Conservation (phyloP, 2,113 vertebrate genomes). For the Pogonocichla stellata region DNA sequence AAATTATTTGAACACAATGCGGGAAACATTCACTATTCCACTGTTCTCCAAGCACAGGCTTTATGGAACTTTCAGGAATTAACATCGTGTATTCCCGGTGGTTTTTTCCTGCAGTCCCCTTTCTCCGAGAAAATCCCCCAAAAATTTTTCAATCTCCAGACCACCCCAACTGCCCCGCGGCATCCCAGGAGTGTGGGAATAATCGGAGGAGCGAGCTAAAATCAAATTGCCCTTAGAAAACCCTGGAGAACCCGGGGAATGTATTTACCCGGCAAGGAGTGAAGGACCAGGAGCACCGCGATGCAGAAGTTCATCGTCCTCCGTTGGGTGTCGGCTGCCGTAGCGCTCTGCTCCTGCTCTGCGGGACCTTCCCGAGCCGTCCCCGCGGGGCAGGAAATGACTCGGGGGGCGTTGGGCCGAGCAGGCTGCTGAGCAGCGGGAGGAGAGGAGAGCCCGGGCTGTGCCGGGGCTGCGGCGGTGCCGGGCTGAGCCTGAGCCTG, state of each 20-base stretch:
- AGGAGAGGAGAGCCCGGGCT: too few relatives aligned
- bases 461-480: not conserved
- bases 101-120: too few relatives aligned
- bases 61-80: not conserved
- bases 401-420: not conserved
- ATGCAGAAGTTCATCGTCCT: not conserved
- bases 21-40: not conserved
- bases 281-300: not conserved
- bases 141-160: not conserved
- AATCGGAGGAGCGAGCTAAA: not conserved
- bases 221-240: accelerated
- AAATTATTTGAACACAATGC: not conserved
- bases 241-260: accelerated
- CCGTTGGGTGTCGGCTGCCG: accelerated
- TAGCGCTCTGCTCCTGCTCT: not conserved
- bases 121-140: not conserved
- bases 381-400: conserved; percentile 24
- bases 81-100: accelerated
- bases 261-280: not conserved
- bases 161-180: accelerated
- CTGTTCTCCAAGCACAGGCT: not conserved
- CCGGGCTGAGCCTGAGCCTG: not conserved
- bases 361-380: not conserved
- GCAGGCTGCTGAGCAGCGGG: accelerated
- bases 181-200: not conserved